phyloP scores from a whole-genome alignment of 1,140 invertebrate genomes.

The Brachionus asplanchnoidis region DNA sequence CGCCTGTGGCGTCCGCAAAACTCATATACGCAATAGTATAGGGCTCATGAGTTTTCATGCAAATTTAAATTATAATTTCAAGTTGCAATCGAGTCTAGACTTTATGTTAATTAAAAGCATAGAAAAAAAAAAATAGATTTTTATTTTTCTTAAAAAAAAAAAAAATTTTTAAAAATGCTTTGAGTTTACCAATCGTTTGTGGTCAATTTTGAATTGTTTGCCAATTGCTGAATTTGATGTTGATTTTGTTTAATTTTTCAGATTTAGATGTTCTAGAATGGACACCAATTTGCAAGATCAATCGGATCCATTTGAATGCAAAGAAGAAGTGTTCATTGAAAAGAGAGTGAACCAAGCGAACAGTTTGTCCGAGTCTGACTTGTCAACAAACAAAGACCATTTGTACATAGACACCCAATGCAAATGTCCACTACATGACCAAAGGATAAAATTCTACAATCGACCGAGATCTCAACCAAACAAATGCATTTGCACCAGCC shows the following conservation, averaged over 20 bases:
- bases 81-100: conserved; percentile 2
- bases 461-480: background rate
- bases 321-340: background rate
- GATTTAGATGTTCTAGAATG: conserved; percentile 6
- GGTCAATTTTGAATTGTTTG: background rate
- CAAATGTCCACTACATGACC: background rate
- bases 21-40: background rate
- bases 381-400: background rate
- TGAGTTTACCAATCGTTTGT: background rate
- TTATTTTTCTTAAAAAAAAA: background rate
- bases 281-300: background rate
- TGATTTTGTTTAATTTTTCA: background rate
- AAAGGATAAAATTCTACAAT: background rate
- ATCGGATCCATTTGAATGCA: background rate
- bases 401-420: background rate
- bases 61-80: conserved; percentile 13
- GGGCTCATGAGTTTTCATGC: background rate
- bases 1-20: too few relatives aligned
- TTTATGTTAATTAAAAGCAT: background rate
- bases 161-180: background rate
- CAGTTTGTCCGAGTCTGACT: background rate
- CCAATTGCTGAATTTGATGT: too few relatives aligned
- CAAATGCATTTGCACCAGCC: conserved; percentile 9
- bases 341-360: too few relatives aligned
- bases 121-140: background rate